Conservation (phyloP, 2,113 vertebrate species). For the Pongo abelii region DNA sequence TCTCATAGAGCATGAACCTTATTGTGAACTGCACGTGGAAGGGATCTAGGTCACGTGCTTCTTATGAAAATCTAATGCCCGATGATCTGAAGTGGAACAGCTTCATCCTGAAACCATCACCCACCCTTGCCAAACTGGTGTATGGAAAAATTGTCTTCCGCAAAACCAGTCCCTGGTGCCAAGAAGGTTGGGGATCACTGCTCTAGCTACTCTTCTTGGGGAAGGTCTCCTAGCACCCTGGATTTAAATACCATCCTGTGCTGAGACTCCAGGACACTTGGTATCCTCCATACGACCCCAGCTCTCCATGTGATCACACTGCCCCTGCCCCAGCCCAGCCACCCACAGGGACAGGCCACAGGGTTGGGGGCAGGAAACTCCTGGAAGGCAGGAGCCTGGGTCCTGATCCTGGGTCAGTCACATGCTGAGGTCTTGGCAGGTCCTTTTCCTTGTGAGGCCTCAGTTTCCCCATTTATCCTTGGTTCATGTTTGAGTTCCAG, state of each 20-base stretch:
- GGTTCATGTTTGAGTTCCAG: neutral
- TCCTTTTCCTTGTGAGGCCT: neutral
- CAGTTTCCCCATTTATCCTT: neutral
- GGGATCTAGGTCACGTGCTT: too few relatives aligned
- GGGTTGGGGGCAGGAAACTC: neutral
- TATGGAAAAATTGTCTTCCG: too few relatives aligned
- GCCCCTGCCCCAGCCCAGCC: neutral
- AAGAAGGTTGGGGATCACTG: too few relatives aligned
- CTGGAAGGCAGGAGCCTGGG: neutral
- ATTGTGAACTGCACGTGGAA: too few relatives aligned
- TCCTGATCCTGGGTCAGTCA: neutral
- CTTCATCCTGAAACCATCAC: too few relatives aligned
- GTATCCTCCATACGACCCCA: neutral
- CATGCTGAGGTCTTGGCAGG: neutral
- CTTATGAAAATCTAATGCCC: too few relatives aligned
- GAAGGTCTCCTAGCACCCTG: neutral
- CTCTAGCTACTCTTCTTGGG: neutral
- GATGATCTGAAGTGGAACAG: too few relatives aligned
- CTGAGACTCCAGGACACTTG: neutral
- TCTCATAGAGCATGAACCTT: too few relatives aligned
- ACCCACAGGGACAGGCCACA: neutral
- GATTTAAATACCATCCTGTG: neutral
- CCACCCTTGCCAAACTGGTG: too few relatives aligned
- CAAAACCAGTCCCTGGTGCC: too few relatives aligned
- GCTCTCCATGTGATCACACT: neutral